Base-by-base conservation (phyloP, 2,888 invertebrate genomes). In the Himalopsyche anomala region DNA sequence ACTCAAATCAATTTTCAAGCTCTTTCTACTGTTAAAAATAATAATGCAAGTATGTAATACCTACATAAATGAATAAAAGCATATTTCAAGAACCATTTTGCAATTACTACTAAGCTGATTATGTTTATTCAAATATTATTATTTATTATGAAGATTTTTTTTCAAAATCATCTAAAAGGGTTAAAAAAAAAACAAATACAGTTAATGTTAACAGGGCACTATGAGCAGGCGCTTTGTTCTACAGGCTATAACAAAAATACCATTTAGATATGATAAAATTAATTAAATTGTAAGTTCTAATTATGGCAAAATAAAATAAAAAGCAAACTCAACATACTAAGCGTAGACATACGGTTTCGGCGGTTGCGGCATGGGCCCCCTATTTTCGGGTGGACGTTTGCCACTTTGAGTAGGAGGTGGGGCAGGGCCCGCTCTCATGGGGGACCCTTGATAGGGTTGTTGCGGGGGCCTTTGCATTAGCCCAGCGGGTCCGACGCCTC, bases 401-500 rank as follows among this genome's bases (percentile, higher is more conserved):
- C 93, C 94, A 12, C 93, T 94, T 19, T 91, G 93, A 6, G 94
- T 94, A n/a, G 93, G 92, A 17, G 93, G 93, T 9, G 93, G 91
- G 90, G 94, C 94, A 0, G 94, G 94, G 4, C 94, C 94, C 86
- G 94, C 95, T 54, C 95, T 92, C 92, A 95, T 93, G 8, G 94
- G 91, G 85, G 91, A 88, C 87, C 84, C 88, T 89, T 88, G 89
- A 87, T 89, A 94, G 0, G 94, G 93, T 81, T 94, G 92, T 89
- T 92, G 94, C 28, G 94, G 93, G 89, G 94, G 92, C 86, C 94
- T 91, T 88, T 93, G 93, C 91, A 95, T 95, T 91, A 95, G 94
- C 19, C 90, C 91, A 93, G 92, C 92, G 4, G 92, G 92, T 6
- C 92, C 93, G 84, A 89, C 89, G 69, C 84, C 88, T 84, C 92